Evolutionary conservation across 1,140 invertebrate genomes (phyloP), one percentile per base, ranked within the genome.

Genomic region (Panagrolaimus sp.): DNA sequence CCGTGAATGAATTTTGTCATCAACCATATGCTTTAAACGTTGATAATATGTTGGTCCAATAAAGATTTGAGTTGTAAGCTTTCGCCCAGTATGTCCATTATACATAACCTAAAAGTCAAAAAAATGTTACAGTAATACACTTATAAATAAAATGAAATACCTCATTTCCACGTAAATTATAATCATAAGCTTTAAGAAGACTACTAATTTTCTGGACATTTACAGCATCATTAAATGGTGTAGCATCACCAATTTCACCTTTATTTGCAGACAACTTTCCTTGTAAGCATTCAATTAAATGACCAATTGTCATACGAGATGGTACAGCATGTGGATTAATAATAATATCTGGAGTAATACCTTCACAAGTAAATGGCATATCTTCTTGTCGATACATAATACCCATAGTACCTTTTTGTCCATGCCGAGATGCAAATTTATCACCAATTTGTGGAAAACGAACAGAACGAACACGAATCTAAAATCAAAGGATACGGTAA

Each of bases 291-390:
- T 98, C 95, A 84, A 98, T 98, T 87, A 98, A 96, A 87, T 98
- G 96, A 84, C 95, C 95, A 88, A 98, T 96, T 80, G 95, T 98
- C 95, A 98, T 98, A 89, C 95, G 92, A 83, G 92, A 95, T 67
- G 95, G 95, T 83, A 98, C 96, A 83, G 96, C 95, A 79, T 98
- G 95, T 71, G 95, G 95, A 85, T 98, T 98, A 82, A 98, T 97
- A 73, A 98, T 98, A 79, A 98, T 96, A 84, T 98, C 95, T 0
- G 95, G 95, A n/a, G 92, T 92, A 27, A 98, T 85, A 8, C 95
- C 95, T 86, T 98, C 95, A 46, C 80, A 73, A 0, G 94, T 96
- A 82, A 98, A 98, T 5, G 92, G 91, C 95, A 98, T 98, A 81
- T 98, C 95, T 88, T 90, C 77, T 65, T 95, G 92, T 46, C 93